Conservation (phyloP, 1,140 invertebrate species). For the Rhopalosiphum padi region DNA sequence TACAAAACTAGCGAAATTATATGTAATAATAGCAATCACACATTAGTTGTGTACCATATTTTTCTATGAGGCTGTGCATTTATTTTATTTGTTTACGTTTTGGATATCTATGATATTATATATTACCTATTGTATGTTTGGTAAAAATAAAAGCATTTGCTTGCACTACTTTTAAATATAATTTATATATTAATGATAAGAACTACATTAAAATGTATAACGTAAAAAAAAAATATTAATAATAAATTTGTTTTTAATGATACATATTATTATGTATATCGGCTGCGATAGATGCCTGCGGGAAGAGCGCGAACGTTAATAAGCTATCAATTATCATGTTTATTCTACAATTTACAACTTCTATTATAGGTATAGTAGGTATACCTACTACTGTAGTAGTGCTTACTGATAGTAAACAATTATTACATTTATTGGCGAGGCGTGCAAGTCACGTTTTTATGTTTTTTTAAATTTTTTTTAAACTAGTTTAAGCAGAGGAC, state of each 20-base stretch:
- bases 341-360: background rate
- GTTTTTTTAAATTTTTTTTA: background rate
- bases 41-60: background rate
- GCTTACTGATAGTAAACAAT: background rate
- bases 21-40: background rate
- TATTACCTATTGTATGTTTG: background rate
- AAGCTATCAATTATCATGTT: background rate
- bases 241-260: background rate
- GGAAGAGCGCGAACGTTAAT: background rate
- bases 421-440: conserved; percentile 1
- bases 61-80: background rate
- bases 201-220: background rate
- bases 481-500: conserved; percentile 16
- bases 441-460: background rate
- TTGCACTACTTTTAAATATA: background rate
- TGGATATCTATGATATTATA: too few relatives aligned
- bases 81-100: too few relatives aligned
- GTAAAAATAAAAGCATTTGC: background rate
- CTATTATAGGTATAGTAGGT: background rate
- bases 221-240: background rate
- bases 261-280: background rate
- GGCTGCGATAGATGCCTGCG: background rate
- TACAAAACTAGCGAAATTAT: background rate
- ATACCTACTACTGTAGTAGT: background rate
- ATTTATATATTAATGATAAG: background rate